Conservation (phyloP, 2,888 invertebrate species). For the Morpho deidamia region DNA sequence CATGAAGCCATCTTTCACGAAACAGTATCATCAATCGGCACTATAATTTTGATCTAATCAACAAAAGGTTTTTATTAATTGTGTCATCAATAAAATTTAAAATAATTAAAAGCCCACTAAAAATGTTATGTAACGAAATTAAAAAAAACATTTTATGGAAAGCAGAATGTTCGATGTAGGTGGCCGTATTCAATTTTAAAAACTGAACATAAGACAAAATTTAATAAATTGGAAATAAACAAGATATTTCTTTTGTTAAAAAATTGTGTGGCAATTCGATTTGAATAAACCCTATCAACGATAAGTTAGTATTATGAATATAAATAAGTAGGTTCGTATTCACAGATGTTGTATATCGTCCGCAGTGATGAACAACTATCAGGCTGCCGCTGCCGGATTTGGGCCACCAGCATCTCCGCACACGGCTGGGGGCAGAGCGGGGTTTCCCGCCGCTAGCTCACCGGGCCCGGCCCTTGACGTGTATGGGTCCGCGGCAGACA, state of each 20-base stretch:
- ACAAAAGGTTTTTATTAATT: background rate
- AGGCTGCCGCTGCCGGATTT: conserved; percentile 88
- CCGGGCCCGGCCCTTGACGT: conserved; percentile 95
- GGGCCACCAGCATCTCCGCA: conserved; percentile 92
- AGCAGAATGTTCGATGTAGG: no score
- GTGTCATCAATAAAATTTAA: background rate
- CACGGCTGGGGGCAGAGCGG: conserved; percentile 84
- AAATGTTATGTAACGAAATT: background rate
- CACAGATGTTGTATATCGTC: background rate
- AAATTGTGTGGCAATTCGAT: no score
- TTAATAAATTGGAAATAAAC: no score
- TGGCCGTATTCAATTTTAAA: no score
- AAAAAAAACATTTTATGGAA: background rate
- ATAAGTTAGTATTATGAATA: background rate
- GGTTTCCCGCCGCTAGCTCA: conserved; percentile 94
- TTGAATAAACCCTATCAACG: no score
- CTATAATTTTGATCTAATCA: background rate
- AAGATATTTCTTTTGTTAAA: no score
- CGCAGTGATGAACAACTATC: conserved; percentile 97
- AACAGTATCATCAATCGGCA: background rate
- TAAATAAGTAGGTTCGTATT: background rate
- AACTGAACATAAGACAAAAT: no score
- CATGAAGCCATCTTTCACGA: conserved; percentile 2
- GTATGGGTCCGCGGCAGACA: conserved; percentile 93
- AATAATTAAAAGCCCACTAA: no score